Evolutionary conservation across 2,797 vertebrate genomes (phyloP).

Genomic region (Mus spretus): DNA sequence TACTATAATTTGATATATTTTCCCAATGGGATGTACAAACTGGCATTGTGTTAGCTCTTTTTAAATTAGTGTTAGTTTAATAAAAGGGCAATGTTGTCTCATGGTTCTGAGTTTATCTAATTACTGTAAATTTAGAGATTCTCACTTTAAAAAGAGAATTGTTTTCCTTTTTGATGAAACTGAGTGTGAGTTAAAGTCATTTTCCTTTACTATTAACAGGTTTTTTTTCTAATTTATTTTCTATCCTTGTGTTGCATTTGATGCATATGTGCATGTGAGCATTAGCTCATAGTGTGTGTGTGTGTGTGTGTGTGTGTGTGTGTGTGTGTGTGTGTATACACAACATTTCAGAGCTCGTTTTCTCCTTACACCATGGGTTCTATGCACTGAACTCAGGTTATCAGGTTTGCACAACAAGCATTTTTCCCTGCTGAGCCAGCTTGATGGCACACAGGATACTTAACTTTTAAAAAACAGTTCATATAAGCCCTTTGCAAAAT

Average conservation of each 20-base stretch:
- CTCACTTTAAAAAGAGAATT: background rate
- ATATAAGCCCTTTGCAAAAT: background rate
- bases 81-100: conserved; percentile 36
- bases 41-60: conserved; percentile 3
- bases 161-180: conserved; percentile 22
- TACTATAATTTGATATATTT: conserved; percentile 49
- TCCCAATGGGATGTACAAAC: conserved; percentile 6
- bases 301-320: background rate
- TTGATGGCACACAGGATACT: background rate
- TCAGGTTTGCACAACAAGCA: background rate
- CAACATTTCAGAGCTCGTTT: background rate
- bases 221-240: background rate
- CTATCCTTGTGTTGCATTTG: background rate
- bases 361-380: background rate
- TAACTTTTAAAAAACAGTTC: background rate
- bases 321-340: background rate
- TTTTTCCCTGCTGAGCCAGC: background rate
- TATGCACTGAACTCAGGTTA: background rate
- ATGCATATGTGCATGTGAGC: background rate
- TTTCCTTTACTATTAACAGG: conserved; percentile 25
- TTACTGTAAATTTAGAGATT: conserved; percentile 54
- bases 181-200: conserved; percentile 1
- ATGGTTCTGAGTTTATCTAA: conserved; percentile 57
- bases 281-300: background rate
- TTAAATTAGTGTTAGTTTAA: conserved; percentile 42